Base-by-base conservation (phyloP, 2,797 vertebrate genomes). In the Sphenopsis melanotis region DNA sequence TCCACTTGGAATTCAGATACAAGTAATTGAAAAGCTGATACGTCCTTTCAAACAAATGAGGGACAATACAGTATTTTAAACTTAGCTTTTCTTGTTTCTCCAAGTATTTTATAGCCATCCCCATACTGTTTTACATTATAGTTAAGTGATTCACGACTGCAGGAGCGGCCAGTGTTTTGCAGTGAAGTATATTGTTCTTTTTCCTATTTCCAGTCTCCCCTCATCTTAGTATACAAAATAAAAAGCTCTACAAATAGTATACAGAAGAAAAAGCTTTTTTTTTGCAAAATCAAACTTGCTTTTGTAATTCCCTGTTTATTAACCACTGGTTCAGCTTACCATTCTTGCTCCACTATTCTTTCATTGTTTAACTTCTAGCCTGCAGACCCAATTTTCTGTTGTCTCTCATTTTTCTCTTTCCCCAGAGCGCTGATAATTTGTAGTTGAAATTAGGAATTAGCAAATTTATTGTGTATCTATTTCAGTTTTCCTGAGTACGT, bases 1-100 rank as follows among this genome's bases (percentile, higher is more conserved):
- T 95, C 63, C 49, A 65, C 15, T 69, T 63, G 26, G 42, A 93
- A 85, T 85, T 80, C 77, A 88, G 61, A 60, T 15, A 11, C 6
- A 72, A 32, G 29, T 66, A 82, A 91, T 9, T 77, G 53, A 66
- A 85, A 93, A 93, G 10, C 3, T 4, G 52, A 14, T 49, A 72
- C 12, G 4, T 36, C 63, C 39, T 9, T 85, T 79, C 26, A 69
- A 91, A 42, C 16, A 60, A 59, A 64, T 7, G 2, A 86, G 1
- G 5, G 23, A 63, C 9, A 89, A 21, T 8, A 6, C 4, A 49
- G 7, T 64, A 32, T 6, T 3, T 66, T 74, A 69, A 59, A 86
- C 76, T 41, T 19, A 77, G 9, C 7, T 69, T 72, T 81, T 55
- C 47, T 39, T 90, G 6, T 71, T 86, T 92, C 44, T 80, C n/a